Evolutionary conservation across 1,140 invertebrate species (phyloP).

Genomic region (Brachionus asplanchnoidis): DNA sequence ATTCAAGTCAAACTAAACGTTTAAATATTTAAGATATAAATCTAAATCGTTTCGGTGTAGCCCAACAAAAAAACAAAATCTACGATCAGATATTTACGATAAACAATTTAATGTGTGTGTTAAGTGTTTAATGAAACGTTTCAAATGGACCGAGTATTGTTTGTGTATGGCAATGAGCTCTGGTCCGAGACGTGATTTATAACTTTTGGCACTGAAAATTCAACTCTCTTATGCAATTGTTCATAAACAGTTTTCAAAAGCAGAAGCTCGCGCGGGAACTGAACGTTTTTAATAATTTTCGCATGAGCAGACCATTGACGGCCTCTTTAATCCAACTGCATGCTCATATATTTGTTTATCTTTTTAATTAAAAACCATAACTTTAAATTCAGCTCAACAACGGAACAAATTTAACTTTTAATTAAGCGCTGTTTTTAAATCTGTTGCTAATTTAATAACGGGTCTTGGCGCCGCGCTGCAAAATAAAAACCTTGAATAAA

Average conservation of each 20-base stretch:
- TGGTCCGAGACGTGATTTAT: neutral
- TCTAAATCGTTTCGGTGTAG: neutral
- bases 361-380: conserved; percentile 30
- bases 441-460: conserved; percentile 29
- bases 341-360: conserved; percentile 34
- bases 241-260: neutral
- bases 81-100: neutral
- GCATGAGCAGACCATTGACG: neutral
- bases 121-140: neutral
- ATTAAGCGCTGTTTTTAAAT: conserved; percentile 29
- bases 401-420: conserved; percentile 26
- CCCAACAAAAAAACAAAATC: neutral
- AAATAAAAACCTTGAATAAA: neutral
- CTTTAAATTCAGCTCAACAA: neutral
- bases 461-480: neutral
- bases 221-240: neutral
- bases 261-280: neutral
- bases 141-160: neutral
- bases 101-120: neutral
- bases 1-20: neutral
- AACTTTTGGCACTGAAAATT: neutral
- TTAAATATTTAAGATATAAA: neutral
- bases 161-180: neutral
- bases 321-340: neutral
- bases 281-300: neutral